phyloP scores from a whole-genome alignment of 2,113 vertebrate genomes.

The Hippopotamus amphibius region DNA sequence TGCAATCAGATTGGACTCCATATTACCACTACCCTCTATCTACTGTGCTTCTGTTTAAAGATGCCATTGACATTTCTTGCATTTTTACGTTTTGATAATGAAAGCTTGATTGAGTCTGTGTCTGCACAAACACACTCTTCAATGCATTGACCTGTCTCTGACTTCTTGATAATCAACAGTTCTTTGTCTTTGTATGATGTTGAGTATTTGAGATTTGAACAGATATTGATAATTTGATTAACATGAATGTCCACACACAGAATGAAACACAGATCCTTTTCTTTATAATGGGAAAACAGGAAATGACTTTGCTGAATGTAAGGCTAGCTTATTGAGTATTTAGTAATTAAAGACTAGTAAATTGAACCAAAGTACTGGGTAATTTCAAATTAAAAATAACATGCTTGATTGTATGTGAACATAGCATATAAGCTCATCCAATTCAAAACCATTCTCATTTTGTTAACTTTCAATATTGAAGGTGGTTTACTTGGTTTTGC shows the following conservation, averaged over 20 bases:
- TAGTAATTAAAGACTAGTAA: constrained; percentile 37
- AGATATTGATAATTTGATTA: constrained; percentile 76
- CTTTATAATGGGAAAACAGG: constrained; percentile 50
- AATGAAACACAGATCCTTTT: constrained; percentile 59
- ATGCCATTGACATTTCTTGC: constrained; percentile 48
- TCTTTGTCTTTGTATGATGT: constrained; percentile 65
- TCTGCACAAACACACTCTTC: constrained; percentile 20
- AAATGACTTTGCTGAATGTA: constrained; percentile 61
- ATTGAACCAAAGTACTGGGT: not conserved
- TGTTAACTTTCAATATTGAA: not conserved
- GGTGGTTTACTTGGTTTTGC: not conserved
- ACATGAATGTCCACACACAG: constrained; percentile 45
- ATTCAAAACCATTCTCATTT: not conserved
- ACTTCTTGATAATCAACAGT: constrained; percentile 65
- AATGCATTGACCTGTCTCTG: constrained; percentile 75
- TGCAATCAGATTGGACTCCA: not conserved
- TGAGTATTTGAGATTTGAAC: constrained; percentile 58
- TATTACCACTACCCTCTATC: not conserved
- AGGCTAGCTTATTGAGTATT: constrained; percentile 31
- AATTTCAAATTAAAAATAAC: constrained; percentile 50
- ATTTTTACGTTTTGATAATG: constrained; percentile 38
- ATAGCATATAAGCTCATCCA: not conserved
- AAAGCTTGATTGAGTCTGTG: not conserved
- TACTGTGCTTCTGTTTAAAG: not conserved
- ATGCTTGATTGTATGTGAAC: not conserved